A percentile compares a stretch with the other conserved stretches of the same genome.
Conservation (phyloP, 1,140 invertebrate genomes). For the Saccostrea echinata region DNA sequence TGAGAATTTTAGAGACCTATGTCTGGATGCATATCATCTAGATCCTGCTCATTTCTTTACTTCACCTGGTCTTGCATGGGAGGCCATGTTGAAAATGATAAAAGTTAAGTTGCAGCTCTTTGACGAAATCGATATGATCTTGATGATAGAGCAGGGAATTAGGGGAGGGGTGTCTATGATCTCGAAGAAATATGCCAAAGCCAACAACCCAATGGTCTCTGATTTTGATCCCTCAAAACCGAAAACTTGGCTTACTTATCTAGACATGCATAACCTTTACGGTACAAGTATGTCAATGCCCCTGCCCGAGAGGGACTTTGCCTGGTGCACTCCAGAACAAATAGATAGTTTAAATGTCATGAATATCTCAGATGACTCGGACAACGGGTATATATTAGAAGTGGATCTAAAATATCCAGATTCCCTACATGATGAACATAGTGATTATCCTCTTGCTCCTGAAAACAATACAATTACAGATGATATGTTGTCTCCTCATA, state of each 20-base stretch:
- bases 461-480: constrained; percentile 51
- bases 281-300: constrained; percentile 50
- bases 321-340: constrained; percentile 25
- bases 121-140: constrained; percentile 73
- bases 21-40: constrained; percentile 44
- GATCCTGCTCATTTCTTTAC: constrained; percentile 52
- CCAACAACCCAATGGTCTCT: constrained; percentile 39
- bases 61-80: constrained; percentile 65
- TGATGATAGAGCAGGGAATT: constrained; percentile 72
- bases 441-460: constrained; percentile 34
- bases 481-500: constrained; percentile 40
- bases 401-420: too few relatives aligned
- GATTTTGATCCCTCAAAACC: constrained; percentile 25
- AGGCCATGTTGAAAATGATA: constrained; percentile 45
- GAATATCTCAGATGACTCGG: constrained; percentile 19
- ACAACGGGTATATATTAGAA: constrained; percentile 16
- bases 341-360: constrained; percentile 31
- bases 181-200: constrained; percentile 47
- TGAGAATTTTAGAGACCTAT: constrained; percentile 55
- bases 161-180: constrained; percentile 48
- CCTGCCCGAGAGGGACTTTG: constrained; percentile 43
- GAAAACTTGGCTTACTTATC: constrained; percentile 44
- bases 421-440: too few relatives aligned
- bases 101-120: constrained; percentile 37
- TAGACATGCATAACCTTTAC: constrained; percentile 45